phyloP scores from a whole-genome alignment of 2,888 invertebrate species.

The Dastarcus helophoroides region DNA sequence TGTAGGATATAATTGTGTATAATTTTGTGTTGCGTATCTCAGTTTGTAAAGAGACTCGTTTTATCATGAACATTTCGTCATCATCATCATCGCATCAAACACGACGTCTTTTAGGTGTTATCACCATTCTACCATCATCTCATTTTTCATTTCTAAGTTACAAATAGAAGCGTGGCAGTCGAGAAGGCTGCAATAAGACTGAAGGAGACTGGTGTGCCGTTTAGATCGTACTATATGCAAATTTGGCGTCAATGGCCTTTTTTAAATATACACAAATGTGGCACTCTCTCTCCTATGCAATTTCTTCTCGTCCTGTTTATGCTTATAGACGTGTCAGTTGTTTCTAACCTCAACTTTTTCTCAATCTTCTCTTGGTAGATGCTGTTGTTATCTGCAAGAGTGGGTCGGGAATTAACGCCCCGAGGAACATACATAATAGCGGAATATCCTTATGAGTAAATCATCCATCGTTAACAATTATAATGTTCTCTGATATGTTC shows the following conservation, averaged over 20 bases:
- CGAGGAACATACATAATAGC: no score
- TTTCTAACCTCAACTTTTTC: conserved; percentile 34
- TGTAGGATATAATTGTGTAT: conserved; percentile 38
- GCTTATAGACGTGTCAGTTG: conserved; percentile 29
- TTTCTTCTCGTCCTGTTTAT: conserved; percentile 29
- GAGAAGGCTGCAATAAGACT: conserved; percentile 35
- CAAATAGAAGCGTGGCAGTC: conserved; percentile 26
- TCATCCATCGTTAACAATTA: conserved; percentile 9
- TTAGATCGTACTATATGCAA: conserved; percentile 29
- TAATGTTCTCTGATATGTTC: conserved; percentile 3
- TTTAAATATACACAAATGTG: no score
- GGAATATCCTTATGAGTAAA: no score
- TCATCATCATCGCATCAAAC: conserved; percentile 13
- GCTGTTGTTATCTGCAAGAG: no score
- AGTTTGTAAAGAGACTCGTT: conserved; percentile 36
- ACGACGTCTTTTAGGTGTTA: conserved; percentile 21
- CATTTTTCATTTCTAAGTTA: conserved; percentile 11
- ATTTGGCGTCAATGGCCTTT: no score
- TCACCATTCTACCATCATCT: conserved; percentile 15
- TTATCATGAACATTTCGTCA: conserved; percentile 22
- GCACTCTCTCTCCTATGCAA: conserved; percentile 28
- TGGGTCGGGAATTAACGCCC: no score
- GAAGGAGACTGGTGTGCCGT: conserved; percentile 33
- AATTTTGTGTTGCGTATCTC: conserved; percentile 38
- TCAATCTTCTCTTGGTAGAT: no score